phyloP scores from a whole-genome alignment of 2,888 invertebrate species.

The Liodrosophila aerea region DNA sequence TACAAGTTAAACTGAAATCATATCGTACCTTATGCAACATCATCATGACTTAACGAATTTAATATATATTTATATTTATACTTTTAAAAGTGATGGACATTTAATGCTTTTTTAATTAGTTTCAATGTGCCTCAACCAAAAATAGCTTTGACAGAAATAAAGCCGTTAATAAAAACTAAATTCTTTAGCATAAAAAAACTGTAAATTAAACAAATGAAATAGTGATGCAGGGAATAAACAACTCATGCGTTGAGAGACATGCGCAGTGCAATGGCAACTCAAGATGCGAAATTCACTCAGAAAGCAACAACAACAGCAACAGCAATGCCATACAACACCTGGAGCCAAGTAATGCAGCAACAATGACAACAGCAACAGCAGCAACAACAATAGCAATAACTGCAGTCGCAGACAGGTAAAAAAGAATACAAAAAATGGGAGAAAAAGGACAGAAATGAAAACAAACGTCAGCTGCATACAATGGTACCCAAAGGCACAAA shows the following conservation, averaged over 20 bases:
- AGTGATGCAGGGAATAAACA: conserved; percentile 38
- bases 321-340: conserved; percentile 32
- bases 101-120: no score
- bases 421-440: background rate
- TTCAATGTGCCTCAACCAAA: no score
- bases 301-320: conserved; percentile 49
- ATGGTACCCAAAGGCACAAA: conserved; percentile 39
- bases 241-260: conserved; percentile 36
- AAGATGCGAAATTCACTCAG: conserved; percentile 24
- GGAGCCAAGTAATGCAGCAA: conserved; percentile 36
- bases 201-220: background rate
- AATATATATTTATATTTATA: no score
- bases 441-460: conserved; percentile 18
- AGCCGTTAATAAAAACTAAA: no score
- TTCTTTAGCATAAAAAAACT: no score
- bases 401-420: conserved; percentile 18
- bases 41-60: no score
- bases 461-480: conserved; percentile 63
- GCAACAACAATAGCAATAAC: conserved; percentile 2
- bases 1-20: no score
- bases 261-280: conserved; percentile 31
- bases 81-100: no score
- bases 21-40: no score
- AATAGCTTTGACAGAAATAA: no score
- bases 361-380: conserved; percentile 13